Evolutionary conservation across 1,140 invertebrate genomes (phyloP), one percentile per base, ranked within the genome.

Genomic region (Pseudomyrmex cubaensis): DNA sequence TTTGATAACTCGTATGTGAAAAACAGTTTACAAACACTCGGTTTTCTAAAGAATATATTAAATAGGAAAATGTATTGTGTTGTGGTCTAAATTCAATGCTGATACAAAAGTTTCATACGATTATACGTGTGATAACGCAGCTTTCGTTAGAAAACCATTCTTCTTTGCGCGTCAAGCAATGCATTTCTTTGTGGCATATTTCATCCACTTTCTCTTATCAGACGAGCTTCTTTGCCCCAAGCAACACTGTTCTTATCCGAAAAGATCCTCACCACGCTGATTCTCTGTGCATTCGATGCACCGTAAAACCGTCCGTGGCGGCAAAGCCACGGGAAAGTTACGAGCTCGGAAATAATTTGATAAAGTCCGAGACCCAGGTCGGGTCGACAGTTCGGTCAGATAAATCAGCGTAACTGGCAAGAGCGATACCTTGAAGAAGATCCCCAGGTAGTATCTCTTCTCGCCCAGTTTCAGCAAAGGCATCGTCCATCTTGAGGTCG

Each of bases 381-480:
- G 69, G 63, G 75, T 61, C 50, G 63, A 61, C 82, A 46, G 62
- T 50, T 59, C 35, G 63, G 75, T 46, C 66, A 85, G 70, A 82
- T 89, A 85, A 87, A 89, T 89, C 82, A 80, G 78, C 84, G 70
- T 76, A 82, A 85, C 67, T 73, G 85, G 83, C 76, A 73, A 78
- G 20, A 25, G 62, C 64, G 76, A 95, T 95, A 98, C 97, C 97
- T 98, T 98, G 94, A 98, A 98, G 94, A 98, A 98, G 92, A 98
- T 98, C 92, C 97, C 97, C 84, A 98, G 95, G 92, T 98, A 98
- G 92, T 98, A 98, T 91, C 97, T 94, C 92, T 98, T 98, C 90
- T 98, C 97, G 20, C 97, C 97, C 35, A 97, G 96, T 92, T 97
- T 97, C 83, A 98, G 94, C 59, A 98, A 94, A 10, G 97, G 98